These are phyloP conservation scores for Heliconius erato DNA, from an alignment of 2,888 invertebrate species.

Conservation along the genomic window DNA sequence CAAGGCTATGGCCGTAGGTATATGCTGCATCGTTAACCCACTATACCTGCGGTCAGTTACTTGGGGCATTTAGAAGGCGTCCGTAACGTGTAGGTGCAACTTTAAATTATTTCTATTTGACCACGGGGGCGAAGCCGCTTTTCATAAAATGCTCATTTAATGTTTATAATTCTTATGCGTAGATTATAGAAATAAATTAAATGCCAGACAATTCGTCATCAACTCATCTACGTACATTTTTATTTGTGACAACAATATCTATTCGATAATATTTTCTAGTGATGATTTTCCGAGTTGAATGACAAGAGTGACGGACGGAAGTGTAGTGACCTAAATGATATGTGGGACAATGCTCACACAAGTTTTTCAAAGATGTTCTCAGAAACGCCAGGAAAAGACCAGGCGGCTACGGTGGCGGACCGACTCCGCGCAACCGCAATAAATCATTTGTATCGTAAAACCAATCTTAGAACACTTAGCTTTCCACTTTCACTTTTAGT, in stretches of 20 bases:
- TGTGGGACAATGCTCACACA: conserved; percentile 42
- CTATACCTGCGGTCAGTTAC: no score
- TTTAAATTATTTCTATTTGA: background rate
- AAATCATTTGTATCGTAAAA: conserved; percentile 47
- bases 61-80: no score
- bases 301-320: conserved; percentile 45
- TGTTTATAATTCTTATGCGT: background rate
- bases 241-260: background rate
- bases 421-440: conserved; percentile 29
- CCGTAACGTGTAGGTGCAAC: no score
- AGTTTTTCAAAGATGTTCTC: conserved; percentile 45
- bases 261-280: background rate
- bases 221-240: background rate
- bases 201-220: background rate
- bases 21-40: no score
- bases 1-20: no score
- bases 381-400: conserved; percentile 43
- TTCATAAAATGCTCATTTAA: background rate
- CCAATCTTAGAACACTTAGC: conserved; percentile 42
- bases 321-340: conserved; percentile 44
- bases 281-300: conserved; percentile 11
- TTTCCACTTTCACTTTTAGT: conserved; percentile 37
- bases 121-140: background rate
- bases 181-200: background rate
- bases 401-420: conserved; percentile 10